Percentiles rank a stretch among this genome's conserved stretches.
These are phyloP conservation scores for Toxostoma redivivum DNA, from an alignment of 2,113 vertebrate species.

Conservation along the genomic window DNA sequence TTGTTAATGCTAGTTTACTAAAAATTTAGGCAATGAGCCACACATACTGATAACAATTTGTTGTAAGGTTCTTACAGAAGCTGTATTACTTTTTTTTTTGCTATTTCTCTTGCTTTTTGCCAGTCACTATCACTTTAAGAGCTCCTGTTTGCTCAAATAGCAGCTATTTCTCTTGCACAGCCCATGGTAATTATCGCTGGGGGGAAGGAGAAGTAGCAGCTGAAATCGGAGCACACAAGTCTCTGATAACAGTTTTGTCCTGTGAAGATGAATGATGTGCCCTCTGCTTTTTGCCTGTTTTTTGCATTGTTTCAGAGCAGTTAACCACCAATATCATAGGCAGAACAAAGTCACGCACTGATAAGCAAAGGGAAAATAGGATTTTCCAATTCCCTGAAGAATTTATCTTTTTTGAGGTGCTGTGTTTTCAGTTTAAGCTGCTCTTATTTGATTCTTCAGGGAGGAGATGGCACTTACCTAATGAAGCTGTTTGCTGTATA, in stretches of 20 bases:
- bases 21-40: neutral
- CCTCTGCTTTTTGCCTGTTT: neutral
- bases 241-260: neutral
- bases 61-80: neutral
- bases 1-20: neutral
- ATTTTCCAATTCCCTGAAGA: neutral
- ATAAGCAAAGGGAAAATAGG: neutral
- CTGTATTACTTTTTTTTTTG: neutral
- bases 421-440: neutral
- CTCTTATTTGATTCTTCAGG: neutral
- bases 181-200: neutral
- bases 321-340: neutral
- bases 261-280: neutral
- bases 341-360: neutral
- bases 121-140: neutral
- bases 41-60: rapidly evolving
- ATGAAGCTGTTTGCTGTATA: neutral
- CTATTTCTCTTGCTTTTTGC: neutral
- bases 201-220: neutral
- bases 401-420: neutral
- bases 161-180: neutral
- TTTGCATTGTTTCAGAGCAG: neutral
- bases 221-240: neutral
- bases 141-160: neutral
- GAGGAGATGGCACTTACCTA: neutral